Base-by-base conservation (phyloP, 1,140 invertebrate genomes). In the Drosophila ironensis region DNA sequence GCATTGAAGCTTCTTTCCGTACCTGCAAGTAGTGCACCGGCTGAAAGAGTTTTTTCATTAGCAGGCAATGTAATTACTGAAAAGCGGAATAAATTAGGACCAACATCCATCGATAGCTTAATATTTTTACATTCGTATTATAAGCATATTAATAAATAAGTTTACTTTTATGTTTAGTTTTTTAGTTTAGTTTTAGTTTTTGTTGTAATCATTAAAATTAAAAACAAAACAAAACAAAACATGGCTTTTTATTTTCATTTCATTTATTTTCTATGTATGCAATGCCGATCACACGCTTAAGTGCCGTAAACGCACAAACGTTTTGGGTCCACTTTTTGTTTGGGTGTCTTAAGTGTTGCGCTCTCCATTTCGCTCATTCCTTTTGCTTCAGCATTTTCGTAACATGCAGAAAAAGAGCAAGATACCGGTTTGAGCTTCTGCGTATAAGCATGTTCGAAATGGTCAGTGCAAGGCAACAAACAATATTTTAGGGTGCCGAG, bases 71-170 rank as follows among this genome's bases (percentile, higher is more conserved):
- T n/a, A n/a, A n/a, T n/a, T 37, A 54, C 52, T 20, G 27, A 48
- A 48, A 50, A 37, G 46, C 30, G 46, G 17, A 50, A 37, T 50
- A 50, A 16, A 1, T 50, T 47, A 16, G 45, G 45, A 50, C 46
- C 28, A 50, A 50, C 28, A 50, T 50, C 46, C 37, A 3, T 47
- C 40, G 42, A 47, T 24, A 57, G 44, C 47, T 57, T 57, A 57
- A 2, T 57, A 33, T 59, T 24, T 51, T 44, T 44, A 5, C 46
- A 51, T 27, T 51, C 40, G 17, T 51, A 60, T 60, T 42, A 50
- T 38, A 60, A 60, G 38, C 56, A 51, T 60, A 25, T 60, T 33
- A 60, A 60, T 6, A 60, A 60, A 60, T 50, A 17, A 50, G 42
- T 50, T 42, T 37, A 44, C 22, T 61, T 61, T 37, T n/a, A n/a